These are phyloP conservation scores for Cephalopachus bancanus DNA, from an alignment of 2,797 vertebrate species.

Conservation along the genomic window DNA sequence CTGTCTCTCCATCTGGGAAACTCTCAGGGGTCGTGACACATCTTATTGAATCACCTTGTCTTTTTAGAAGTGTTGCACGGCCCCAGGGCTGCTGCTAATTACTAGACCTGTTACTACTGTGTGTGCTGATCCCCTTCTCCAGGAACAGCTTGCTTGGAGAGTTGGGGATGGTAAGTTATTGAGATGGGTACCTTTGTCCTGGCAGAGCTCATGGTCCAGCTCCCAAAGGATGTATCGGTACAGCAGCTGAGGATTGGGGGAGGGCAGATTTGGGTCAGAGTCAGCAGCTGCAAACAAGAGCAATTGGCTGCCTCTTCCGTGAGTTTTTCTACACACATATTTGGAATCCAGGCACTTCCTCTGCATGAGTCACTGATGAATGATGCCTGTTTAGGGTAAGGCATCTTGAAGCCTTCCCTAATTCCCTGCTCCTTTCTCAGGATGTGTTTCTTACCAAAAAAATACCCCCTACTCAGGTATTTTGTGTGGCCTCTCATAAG, in stretches of 20 bases:
- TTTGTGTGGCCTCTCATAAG: background rate
- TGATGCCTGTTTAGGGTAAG: slow-evolving; percentile 2
- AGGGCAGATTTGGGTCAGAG: slow-evolving; percentile 71
- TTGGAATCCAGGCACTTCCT: slow-evolving; percentile 71
- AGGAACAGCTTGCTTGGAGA: slow-evolving; percentile 63
- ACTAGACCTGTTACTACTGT: slow-evolving; percentile 60
- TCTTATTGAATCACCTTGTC: slow-evolving; percentile 68
- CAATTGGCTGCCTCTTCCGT: slow-evolving; percentile 57
- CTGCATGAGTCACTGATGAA: slow-evolving; percentile 42
- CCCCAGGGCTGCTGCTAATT: slow-evolving; percentile 73
- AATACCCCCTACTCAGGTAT: background rate
- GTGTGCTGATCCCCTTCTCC: background rate
- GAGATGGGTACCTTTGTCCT: slow-evolving; percentile 59
- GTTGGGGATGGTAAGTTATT: background rate
- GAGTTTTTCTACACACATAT: slow-evolving; percentile 54
- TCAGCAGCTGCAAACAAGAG: slow-evolving; percentile 75
- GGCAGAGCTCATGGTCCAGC: background rate
- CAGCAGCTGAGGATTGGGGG: slow-evolving; percentile 69
- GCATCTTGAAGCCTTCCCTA: background rate
- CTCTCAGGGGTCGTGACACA: slow-evolving; percentile 58
- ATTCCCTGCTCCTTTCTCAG: background rate
- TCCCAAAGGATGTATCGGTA: slow-evolving; percentile 34
- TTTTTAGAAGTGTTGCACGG: slow-evolving; percentile 70
- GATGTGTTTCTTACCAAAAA: background rate
- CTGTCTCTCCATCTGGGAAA: slow-evolving; percentile 75